Evolutionary conservation across 2,888 invertebrate species (phyloP).

Genomic region (Imbricaverruca yamaguchii): DNA sequence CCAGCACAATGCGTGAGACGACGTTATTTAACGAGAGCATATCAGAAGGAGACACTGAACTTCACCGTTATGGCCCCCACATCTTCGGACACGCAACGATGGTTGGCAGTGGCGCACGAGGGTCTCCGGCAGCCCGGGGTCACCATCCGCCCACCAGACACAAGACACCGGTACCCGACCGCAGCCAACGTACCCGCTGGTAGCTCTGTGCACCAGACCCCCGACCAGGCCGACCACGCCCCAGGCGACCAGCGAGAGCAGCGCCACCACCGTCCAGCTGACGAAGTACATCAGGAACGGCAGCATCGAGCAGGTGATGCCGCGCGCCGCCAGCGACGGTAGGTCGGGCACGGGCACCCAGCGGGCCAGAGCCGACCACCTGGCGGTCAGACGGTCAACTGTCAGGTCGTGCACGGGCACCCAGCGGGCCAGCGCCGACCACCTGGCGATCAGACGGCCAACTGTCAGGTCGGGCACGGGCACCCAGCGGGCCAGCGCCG

Average conservation of each 20-base stretch:
- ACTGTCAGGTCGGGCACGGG: conserved; percentile 25
- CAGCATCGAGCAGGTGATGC: conserved; percentile 36
- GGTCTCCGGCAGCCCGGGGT: too few relatives aligned
- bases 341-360: conserved; percentile 23
- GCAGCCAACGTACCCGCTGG: conserved; percentile 35
- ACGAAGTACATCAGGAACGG: conserved; percentile 56
- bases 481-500: not conserved
- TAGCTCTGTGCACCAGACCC: conserved; percentile 57
- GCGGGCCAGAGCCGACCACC: not conserved
- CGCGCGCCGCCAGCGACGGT: conserved; percentile 22
- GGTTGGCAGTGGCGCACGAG: too few relatives aligned
- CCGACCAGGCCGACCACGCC: conserved; percentile 58
- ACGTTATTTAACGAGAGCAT: too few relatives aligned
- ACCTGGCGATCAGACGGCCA: too few relatives aligned
- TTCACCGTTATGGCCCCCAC: too few relatives aligned
- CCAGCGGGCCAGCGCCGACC: too few relatives aligned
- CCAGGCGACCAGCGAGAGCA: conserved; percentile 50
- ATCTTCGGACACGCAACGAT: too few relatives aligned
- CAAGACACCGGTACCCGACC: too few relatives aligned
- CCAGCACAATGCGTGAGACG: too few relatives aligned
- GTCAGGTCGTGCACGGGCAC: not conserved
- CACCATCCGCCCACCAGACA: too few relatives aligned
- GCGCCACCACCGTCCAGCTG: conserved; percentile 48
- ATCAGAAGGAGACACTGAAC: too few relatives aligned
- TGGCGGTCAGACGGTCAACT: not conserved